Base-by-base conservation (phyloP, 2,113 vertebrate species). In the Addax nasomaculatus region DNA sequence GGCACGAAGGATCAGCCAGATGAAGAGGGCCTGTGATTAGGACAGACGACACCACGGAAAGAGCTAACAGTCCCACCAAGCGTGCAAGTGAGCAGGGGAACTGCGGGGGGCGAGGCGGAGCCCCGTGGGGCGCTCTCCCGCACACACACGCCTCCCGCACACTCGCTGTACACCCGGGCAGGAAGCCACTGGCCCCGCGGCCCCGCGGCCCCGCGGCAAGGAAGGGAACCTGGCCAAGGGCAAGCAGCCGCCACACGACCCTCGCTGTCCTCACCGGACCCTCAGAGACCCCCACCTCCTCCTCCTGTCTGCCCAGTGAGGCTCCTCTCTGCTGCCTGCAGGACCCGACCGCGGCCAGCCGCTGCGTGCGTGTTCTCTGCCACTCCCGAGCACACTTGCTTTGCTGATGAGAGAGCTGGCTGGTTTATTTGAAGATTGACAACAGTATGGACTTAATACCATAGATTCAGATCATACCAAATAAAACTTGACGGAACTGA, bases 121-220 rank as follows among this genome's bases (percentile, higher is more conserved):
- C 6, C 36, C 70, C 6, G 11, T 39, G 70, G 10, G 36, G 12
- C 3, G 1, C 36, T 2, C 21, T 25, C 36, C n/a, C 6, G 3
- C 23, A 27, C 11, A 43, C 23, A 27, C 11, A 43, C 2, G 11
- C 36, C 70, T 1, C 70, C 12, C 5, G 0, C 36, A 43, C 10
- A 0, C 70, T 43, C 3, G 3, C 36, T 25, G 23, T 4, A 14
- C 70, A 7, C 36, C 36, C 5, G 1, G 70, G 70, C 70, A 7
- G 36, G 36, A 25, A 14, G 70, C 36, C 21, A 2, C 70, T 23
- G 70, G 36, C 70, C 17, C 36, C 6, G 1, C 12, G 70, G 36
- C 70, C 17, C 36, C 3, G 1, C 10, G 1, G 67, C 67, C 7
- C n/a, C 0, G 1, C 17, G 4, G 3, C 11, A 0, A 27, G 70